These are phyloP conservation scores for Callionymus lyra DNA, from an alignment of 2,113 vertebrate genomes.

Conservation along the genomic window DNA sequence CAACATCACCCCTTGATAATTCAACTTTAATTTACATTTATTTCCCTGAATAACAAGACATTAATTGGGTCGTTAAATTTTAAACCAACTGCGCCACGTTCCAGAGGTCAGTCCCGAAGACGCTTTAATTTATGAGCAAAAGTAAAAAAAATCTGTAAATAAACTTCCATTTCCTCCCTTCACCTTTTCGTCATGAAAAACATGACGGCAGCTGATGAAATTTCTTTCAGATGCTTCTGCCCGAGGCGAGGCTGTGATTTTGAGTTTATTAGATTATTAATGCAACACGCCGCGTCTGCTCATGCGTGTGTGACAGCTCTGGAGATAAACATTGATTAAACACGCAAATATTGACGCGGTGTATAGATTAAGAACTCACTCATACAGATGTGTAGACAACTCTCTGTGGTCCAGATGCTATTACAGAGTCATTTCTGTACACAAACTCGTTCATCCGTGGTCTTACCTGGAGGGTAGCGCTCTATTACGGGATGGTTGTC, in stretches of 20 bases:
- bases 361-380: too few relatives aligned
- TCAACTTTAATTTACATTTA: constrained; percentile 4
- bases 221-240: constrained; percentile 26
- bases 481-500: constrained; percentile 94
- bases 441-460: constrained; percentile 2
- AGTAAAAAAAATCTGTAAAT: not conserved
- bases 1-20: constrained; percentile 16
- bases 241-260: constrained; percentile 16
- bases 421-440: too few relatives aligned
- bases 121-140: too few relatives aligned
- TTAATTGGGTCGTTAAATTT: too few relatives aligned
- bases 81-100: too few relatives aligned
- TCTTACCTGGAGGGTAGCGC: constrained; percentile 87
- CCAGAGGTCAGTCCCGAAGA: too few relatives aligned
- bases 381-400: too few relatives aligned
- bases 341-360: constrained; percentile 29
- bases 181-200: constrained; percentile 15
- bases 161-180: constrained; percentile 4
- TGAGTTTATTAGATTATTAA: constrained; percentile 16
- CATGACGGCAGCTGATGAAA: constrained; percentile 31
- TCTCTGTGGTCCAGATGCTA: not conserved
- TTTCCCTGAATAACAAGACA: too few relatives aligned
- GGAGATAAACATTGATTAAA: too few relatives aligned
- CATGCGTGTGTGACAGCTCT: constrained; percentile 33
- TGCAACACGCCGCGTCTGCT: constrained; percentile 27